Conservation (phyloP, 2,113 vertebrate genomes). For the Ptilorrhoa leucosticta region DNA sequence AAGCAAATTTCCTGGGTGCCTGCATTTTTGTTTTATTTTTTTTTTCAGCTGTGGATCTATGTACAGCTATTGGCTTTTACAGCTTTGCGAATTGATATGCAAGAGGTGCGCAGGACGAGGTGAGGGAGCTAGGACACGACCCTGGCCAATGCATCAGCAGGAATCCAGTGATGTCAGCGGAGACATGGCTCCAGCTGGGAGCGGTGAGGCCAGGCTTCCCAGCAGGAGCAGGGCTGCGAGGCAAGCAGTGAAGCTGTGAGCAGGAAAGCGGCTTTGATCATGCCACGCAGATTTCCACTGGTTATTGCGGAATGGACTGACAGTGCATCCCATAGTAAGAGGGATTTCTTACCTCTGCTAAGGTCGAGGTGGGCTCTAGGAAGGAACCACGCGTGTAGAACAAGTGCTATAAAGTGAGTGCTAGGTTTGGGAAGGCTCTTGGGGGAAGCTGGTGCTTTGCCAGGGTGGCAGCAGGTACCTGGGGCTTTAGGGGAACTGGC, state of each 20-base stretch:
- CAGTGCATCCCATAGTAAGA: background rate
- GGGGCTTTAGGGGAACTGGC: background rate
- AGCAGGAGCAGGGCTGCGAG: background rate
- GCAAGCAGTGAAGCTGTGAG: background rate
- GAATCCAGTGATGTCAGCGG: rapidly evolving
- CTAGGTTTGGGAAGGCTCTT: background rate
- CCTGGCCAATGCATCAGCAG: background rate
- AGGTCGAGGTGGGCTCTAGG: background rate
- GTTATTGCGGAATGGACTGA: rapidly evolving
- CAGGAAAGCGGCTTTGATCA: background rate
- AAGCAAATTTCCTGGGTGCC: background rate
- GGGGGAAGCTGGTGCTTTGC: background rate
- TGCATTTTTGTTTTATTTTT: background rate
- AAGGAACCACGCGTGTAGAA: background rate
- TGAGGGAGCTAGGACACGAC: background rate
- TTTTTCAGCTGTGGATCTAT: background rate
- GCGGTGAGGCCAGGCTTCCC: background rate
- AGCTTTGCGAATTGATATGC: background rate
- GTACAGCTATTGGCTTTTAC: background rate
- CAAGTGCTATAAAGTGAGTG: background rate
- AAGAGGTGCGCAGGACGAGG: background rate
- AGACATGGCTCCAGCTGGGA: rapidly evolving
- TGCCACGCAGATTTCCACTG: background rate
- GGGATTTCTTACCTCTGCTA: background rate
- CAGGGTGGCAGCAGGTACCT: background rate